phyloP scores from a whole-genome alignment of 2,113 vertebrate genomes.

The Antechinus flavipes region DNA sequence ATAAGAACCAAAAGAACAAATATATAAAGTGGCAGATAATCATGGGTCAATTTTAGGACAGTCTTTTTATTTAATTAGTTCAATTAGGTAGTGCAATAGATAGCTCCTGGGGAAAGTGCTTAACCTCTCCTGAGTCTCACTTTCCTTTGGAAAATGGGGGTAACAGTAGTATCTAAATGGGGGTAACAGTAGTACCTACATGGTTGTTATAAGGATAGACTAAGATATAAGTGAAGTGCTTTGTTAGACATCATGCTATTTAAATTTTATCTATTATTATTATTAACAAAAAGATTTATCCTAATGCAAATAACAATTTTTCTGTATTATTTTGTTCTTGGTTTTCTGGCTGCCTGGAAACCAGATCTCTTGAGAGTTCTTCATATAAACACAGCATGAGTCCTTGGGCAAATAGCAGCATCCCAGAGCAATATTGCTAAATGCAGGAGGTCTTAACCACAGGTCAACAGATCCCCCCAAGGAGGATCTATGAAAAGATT shows the following conservation, averaged over 20 bases:
- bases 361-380: conserved; percentile 56
- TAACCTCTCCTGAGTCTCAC: neutral
- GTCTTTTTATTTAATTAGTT: conserved; percentile 41
- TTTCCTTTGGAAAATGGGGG: neutral
- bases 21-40: conserved; percentile 62
- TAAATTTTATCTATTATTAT: neutral
- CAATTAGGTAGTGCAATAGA: neutral
- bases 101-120: neutral
- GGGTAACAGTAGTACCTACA: neutral
- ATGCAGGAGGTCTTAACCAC: neutral
- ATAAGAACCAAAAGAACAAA: conserved; percentile 46
- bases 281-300: conserved; percentile 51
- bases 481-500: neutral
- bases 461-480: neutral
- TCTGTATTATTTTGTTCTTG: conserved; percentile 56
- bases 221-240: neutral
- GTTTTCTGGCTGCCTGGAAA: conserved; percentile 47
- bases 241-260: neutral
- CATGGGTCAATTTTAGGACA: conserved; percentile 27
- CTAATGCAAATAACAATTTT: conserved; percentile 37
- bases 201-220: neutral
- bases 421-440: neutral
- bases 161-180: neutral
- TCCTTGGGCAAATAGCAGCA: conserved; percentile 14
- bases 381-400: conserved; percentile 21